A percentile compares a stretch with the other conserved stretches of the same genome.
phyloP scores from a whole-genome alignment of 2,113 vertebrate genomes.

The Eclectus roratus region DNA sequence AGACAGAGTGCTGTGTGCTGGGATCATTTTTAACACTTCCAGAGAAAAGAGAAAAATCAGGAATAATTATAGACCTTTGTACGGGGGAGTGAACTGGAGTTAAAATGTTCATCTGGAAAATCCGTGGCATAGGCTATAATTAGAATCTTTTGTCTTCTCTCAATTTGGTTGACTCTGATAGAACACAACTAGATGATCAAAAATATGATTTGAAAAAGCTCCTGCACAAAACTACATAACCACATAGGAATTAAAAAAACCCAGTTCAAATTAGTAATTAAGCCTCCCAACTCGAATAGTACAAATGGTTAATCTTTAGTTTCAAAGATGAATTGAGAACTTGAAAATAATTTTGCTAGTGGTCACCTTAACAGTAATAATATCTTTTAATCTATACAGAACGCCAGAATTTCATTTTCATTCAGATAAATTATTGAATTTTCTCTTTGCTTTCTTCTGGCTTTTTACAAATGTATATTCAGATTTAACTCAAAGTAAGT shows the following conservation, averaged over 20 bases:
- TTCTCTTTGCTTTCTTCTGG: neutral
- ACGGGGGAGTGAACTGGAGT: neutral
- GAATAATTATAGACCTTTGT: neutral
- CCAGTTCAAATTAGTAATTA: neutral
- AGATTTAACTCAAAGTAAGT: neutral
- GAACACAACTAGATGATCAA: neutral
- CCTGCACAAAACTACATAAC: neutral
- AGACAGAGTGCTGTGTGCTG: neutral
- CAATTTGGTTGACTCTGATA: neutral
- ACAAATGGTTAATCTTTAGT: neutral
- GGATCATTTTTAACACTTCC: neutral
- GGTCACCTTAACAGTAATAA: neutral
- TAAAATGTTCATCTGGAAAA: neutral
- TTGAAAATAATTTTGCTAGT: neutral
- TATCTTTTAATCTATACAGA: neutral
- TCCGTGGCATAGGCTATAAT: neutral
- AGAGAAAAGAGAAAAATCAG: neutral
- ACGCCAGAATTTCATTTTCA: neutral
- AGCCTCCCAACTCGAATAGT: neutral
- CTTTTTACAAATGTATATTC: neutral
- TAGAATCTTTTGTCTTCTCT: neutral
- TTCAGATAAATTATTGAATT: neutral
- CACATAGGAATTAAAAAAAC: neutral
- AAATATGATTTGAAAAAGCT: neutral
- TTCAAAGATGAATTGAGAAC: neutral